Conservation (phyloP, 2,888 invertebrate genomes). For the Lordiphosa fenestrarum region DNA sequence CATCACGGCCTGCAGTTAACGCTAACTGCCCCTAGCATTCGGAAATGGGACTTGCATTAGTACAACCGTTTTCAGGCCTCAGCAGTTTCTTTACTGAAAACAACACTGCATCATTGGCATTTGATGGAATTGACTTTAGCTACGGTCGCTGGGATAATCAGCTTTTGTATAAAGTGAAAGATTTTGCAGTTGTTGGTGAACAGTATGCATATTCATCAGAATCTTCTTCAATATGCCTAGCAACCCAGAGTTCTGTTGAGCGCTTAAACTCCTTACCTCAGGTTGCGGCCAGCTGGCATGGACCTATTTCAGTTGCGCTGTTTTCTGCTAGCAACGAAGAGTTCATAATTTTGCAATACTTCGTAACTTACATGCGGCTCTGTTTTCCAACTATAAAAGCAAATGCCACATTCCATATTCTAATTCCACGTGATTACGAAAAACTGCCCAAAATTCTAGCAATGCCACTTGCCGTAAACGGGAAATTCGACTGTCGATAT, state of each 20-base stretch:
- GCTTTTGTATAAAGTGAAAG: constrained; percentile 86
- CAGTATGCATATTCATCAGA: constrained; percentile 80
- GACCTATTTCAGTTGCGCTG: constrained; percentile 91
- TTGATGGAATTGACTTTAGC: constrained; percentile 84
- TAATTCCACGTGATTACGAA: constrained; percentile 82
- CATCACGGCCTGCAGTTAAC: constrained; percentile 5
- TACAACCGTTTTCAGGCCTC: constrained; percentile 20
- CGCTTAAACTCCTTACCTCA: constrained; percentile 88
- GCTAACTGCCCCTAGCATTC: constrained; percentile 35
- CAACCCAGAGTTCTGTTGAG: constrained; percentile 93
- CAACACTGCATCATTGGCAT: constrained; percentile 73
- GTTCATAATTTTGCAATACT: constrained; percentile 86
- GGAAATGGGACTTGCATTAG: constrained; percentile 21
- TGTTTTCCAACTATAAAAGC: constrained; percentile 88
- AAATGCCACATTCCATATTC: constrained; percentile 88
- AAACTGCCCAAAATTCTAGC: constrained; percentile 65
- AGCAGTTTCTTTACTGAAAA: constrained; percentile 20
- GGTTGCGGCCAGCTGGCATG: constrained; percentile 91
- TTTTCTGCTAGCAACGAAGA: constrained; percentile 91
- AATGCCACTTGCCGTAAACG: constrained; percentile 29
- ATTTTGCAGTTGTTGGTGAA: constrained; percentile 86
- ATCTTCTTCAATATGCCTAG: constrained; percentile 85
- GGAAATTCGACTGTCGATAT: constrained; percentile 83
- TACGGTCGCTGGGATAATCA: constrained; percentile 89
- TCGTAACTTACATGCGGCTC: constrained; percentile 87